A percentile compares a stretch with the other conserved stretches of the same genome.
phyloP scores from a whole-genome alignment of 1,140 invertebrate species.

The Aplysia californica region DNA sequence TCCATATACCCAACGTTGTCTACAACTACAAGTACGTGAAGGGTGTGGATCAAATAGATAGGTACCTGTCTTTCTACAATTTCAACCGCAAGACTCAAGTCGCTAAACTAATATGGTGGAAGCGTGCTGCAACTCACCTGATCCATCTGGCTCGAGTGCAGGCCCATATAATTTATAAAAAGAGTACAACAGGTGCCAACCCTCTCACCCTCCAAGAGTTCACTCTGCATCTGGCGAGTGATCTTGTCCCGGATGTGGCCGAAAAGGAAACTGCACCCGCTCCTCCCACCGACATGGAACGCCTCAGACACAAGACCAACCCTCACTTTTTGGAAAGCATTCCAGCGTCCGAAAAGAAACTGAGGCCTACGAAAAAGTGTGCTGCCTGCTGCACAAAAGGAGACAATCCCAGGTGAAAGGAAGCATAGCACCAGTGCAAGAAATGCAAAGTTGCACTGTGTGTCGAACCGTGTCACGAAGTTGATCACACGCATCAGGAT shows the following conservation, averaged over 20 bases:
- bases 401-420: too few relatives aligned
- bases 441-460: too few relatives aligned
- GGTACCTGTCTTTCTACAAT: background rate
- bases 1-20: background rate
- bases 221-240: background rate
- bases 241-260: background rate
- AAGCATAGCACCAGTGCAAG: too few relatives aligned
- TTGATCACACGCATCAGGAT: too few relatives aligned
- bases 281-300: too few relatives aligned
- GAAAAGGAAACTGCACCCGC: background rate
- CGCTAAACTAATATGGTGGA: constrained; percentile 30
- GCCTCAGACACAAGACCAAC: background rate
- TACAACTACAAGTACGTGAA: constrained; percentile 5
- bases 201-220: too few relatives aligned
- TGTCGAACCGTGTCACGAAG: too few relatives aligned
- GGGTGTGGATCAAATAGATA: constrained; percentile 1
- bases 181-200: background rate
- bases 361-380: background rate
- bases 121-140: background rate
- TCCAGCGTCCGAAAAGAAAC: background rate
- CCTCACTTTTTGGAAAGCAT: background rate
- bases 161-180: background rate
- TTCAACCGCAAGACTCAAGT: constrained; percentile 16
- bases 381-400: too few relatives aligned
- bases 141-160: constrained; percentile 1